A percentile compares a stretch with the other conserved stretches of the same genome.
Evolutionary conservation across 2,888 invertebrate genomes (phyloP).

Genomic region (Drosophila kambysellisi): DNA sequence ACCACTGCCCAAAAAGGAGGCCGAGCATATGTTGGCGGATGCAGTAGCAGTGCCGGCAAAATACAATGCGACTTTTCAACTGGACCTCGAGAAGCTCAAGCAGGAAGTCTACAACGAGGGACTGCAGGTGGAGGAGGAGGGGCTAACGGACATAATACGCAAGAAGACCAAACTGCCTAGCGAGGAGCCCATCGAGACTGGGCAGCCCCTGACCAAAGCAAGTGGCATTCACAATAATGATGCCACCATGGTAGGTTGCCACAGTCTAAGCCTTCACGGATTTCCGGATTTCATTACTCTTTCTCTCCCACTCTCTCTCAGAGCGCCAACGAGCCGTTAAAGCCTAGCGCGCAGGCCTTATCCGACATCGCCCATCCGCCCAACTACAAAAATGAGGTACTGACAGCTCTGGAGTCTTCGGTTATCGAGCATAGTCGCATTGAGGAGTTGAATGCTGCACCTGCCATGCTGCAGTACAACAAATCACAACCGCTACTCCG

Average conservation of each 20-base stretch:
- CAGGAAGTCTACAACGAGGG: slow-evolving; percentile 93
- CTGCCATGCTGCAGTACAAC: slow-evolving; percentile 55
- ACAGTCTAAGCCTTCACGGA: slow-evolving; percentile 3
- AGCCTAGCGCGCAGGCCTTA: slow-evolving; percentile 65
- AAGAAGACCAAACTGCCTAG: slow-evolving; percentile 89
- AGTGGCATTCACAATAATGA: slow-evolving; percentile 75
- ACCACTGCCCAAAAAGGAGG: slow-evolving; percentile 15
- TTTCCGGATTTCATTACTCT: slow-evolving; percentile 11
- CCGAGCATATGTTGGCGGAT: slow-evolving; percentile 64
- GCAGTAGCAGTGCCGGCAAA: slow-evolving; percentile 47
- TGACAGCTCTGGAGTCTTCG: slow-evolving; percentile 60
- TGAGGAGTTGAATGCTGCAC: slow-evolving; percentile 6
- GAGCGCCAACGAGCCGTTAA: slow-evolving; percentile 83
- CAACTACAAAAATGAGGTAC: slow-evolving; percentile 83
- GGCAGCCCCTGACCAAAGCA: slow-evolving; percentile 82
- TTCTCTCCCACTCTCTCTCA: slow-evolving; percentile 47
- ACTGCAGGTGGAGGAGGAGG: slow-evolving; percentile 93
- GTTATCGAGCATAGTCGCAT: slow-evolving; percentile 37
- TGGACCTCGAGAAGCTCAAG: slow-evolving; percentile 92
- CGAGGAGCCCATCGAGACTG: slow-evolving; percentile 80
- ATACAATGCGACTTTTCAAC: slow-evolving; percentile 89
- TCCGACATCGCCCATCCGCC: slow-evolving; percentile 72
- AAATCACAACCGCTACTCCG: slow-evolving; percentile 79
- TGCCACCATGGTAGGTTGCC: slow-evolving; percentile 74
- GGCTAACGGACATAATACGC: slow-evolving; percentile 90